Evolutionary conservation across 2,797 vertebrate species (phyloP).

Genomic region (Molossus molossus): DNA sequence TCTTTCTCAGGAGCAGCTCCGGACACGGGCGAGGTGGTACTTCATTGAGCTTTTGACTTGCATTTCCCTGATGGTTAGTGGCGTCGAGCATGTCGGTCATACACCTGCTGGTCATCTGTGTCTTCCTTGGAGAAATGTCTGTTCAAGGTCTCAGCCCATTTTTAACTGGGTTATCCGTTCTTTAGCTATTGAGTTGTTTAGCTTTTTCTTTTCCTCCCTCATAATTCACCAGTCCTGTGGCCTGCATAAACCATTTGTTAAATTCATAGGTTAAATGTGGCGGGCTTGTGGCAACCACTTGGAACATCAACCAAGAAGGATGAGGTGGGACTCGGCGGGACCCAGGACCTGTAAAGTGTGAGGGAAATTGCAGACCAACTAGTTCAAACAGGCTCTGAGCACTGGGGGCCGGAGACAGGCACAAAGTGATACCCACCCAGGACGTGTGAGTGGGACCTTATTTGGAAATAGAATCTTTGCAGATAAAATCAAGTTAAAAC

Average conservation of each 20-base stretch:
- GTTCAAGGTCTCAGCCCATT: background rate
- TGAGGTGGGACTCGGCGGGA: background rate
- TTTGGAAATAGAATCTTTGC: background rate
- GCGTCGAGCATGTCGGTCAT: background rate
- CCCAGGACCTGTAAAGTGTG: background rate
- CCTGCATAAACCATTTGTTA: background rate
- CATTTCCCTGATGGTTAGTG: background rate
- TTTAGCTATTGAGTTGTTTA: background rate
- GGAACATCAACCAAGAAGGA: background rate
- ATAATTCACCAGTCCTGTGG: background rate
- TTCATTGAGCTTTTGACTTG: background rate
- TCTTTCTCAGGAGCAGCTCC: background rate
- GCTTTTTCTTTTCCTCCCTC: background rate
- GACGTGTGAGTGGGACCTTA: background rate
- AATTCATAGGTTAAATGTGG: background rate
- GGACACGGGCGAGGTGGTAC: background rate
- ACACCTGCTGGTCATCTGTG: background rate
- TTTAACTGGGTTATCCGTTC: background rate
- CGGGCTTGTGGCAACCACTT: background rate
- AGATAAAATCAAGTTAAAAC: background rate
- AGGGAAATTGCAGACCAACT: background rate
- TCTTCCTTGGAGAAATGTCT: background rate
- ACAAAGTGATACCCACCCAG: background rate
- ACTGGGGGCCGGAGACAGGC: too few species aligned
- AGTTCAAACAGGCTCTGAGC: background rate